A percentile compares a stretch with the other conserved stretches of the same genome.
phyloP scores from a whole-genome alignment of 1,140 invertebrate species.

The Neodiprion fabricii region DNA sequence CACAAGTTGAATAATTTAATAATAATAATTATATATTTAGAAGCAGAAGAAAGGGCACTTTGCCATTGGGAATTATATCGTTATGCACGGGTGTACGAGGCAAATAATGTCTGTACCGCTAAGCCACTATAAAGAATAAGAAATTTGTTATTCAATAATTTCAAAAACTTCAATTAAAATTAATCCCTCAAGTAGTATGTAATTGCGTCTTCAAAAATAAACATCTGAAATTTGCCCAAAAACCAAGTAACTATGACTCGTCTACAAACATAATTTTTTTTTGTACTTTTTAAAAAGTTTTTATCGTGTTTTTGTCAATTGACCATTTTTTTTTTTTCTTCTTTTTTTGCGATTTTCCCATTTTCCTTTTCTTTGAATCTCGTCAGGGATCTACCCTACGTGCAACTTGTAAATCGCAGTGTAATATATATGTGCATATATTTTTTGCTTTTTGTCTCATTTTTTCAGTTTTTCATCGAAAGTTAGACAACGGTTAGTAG shows the following conservation, averaged over 20 bases:
- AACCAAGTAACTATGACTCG: too few relatives aligned
- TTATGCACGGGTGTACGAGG: not conserved
- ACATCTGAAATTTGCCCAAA: too few relatives aligned
- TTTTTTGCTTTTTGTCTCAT: too few relatives aligned
- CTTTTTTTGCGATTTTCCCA: too few relatives aligned
- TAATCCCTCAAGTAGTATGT: conserved; percentile 10
- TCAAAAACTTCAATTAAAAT: conserved; percentile 24
- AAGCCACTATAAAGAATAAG: conserved; percentile 21
- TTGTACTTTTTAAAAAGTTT: not conserved
- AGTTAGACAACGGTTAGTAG: too few relatives aligned
- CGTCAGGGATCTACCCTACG: too few relatives aligned
- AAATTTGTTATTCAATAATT: conserved; percentile 21
- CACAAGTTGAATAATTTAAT: conserved; percentile 37
- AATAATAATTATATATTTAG: not conserved
- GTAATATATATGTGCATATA: too few relatives aligned
- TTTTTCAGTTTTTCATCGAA: too few relatives aligned
- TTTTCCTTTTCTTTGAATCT: too few relatives aligned
- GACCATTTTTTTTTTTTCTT: not conserved
- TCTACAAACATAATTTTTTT: not conserved
- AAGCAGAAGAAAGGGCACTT: not conserved
- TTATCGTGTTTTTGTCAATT: not conserved
- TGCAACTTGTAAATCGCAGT: too few relatives aligned
- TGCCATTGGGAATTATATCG: too few relatives aligned
- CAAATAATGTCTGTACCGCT: conserved; percentile 9
- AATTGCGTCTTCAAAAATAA: too few relatives aligned